Conservation (phyloP, 2,113 vertebrate species). For the Toxotes chatareus region DNA sequence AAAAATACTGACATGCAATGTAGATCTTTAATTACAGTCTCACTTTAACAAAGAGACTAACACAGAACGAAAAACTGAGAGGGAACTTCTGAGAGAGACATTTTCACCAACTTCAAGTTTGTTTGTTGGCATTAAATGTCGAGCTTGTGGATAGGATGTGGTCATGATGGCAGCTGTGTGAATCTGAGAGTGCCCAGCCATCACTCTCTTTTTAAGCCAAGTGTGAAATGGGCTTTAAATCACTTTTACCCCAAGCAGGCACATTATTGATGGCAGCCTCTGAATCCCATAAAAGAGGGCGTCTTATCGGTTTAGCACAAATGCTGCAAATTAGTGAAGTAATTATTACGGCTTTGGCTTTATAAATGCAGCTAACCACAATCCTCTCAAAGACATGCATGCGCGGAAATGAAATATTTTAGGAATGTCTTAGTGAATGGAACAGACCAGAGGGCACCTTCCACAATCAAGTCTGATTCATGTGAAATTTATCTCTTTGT, state of each 20-base stretch:
- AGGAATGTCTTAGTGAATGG: slow-evolving; percentile 37
- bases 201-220: slow-evolving; percentile 70
- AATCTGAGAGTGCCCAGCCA: slow-evolving; percentile 56
- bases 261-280: slow-evolving; percentile 71
- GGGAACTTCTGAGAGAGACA: slow-evolving; percentile 21
- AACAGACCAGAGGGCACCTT: slow-evolving; percentile 63
- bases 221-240: slow-evolving; percentile 84
- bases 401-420: slow-evolving; percentile 62
- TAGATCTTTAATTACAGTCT: not conserved
- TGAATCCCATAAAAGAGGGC: slow-evolving; percentile 68
- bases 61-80: not conserved
- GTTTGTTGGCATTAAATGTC: slow-evolving; percentile 47
- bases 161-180: slow-evolving; percentile 61
- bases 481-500: slow-evolving; percentile 50
- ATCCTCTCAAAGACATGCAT: slow-evolving; percentile 65
- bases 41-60: slow-evolving; percentile 7
- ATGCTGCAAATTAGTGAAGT: slow-evolving; percentile 75
- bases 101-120: slow-evolving; percentile 46
- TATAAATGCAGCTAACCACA: slow-evolving; percentile 58
- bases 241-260: slow-evolving; percentile 69
- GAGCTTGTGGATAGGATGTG: slow-evolving; percentile 52
- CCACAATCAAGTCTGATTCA: slow-evolving; percentile 30
- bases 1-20: not conserved
- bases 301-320: slow-evolving; percentile 75
- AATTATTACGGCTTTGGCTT: slow-evolving; percentile 75